Percentiles rank a stretch among this genome's conserved stretches.
phyloP scores from a whole-genome alignment of 2,113 vertebrate species.

The Ondatra zibethicus region DNA sequence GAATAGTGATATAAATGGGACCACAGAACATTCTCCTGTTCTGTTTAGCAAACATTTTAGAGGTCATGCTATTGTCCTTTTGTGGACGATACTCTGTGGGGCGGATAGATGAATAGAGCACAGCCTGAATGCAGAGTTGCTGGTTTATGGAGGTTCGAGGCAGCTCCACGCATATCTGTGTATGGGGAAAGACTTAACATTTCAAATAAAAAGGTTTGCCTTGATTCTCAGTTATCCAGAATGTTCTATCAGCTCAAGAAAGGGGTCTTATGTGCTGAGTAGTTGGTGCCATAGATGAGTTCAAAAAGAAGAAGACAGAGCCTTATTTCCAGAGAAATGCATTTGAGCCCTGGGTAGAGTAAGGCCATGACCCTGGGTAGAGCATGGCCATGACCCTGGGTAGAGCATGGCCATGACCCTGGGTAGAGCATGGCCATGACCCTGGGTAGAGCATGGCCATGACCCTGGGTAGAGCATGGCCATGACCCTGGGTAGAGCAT shows the following conservation, averaged over 20 bases:
- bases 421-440: neutral
- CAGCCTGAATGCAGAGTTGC: neutral
- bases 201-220: neutral
- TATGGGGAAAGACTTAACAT: neutral
- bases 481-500: neutral
- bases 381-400: neutral
- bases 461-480: neutral
- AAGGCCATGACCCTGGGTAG: neutral
- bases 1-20: neutral
- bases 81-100: neutral
- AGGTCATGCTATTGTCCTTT: neutral
- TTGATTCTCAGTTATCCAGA: constrained; percentile 10
- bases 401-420: neutral
- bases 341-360: neutral
- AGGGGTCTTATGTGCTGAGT: neutral
- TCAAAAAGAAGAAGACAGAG: neutral
- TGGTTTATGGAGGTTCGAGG: neutral
- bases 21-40: neutral
- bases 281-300: neutral
- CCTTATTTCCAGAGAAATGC: neutral
- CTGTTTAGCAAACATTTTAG: neutral
- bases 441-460: neutral
- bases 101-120: neutral
- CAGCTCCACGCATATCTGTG: neutral
- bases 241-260: neutral